A percentile compares a stretch with the other conserved stretches of the same genome.
Evolutionary conservation across 2,113 vertebrate genomes (phyloP).

Genomic region (Oreotrochilus melanogaster): DNA sequence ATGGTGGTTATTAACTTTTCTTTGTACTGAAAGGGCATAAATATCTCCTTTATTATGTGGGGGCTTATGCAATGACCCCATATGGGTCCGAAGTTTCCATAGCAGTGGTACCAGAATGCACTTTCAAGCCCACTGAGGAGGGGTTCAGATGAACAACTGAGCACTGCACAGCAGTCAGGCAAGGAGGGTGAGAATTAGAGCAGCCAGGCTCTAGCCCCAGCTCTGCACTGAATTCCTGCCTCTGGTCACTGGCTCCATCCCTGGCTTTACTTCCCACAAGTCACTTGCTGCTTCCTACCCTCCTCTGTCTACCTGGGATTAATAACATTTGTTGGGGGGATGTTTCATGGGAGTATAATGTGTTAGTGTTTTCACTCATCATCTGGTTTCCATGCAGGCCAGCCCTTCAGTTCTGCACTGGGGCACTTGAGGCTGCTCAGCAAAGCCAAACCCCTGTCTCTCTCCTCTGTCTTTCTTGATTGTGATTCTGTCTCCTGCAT

Average conservation of each 20-base stretch:
- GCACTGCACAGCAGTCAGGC: neutral
- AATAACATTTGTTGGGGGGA: neutral
- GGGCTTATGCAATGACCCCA: neutral
- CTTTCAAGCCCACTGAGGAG: neutral
- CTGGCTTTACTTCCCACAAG: neutral
- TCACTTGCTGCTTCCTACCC: neutral
- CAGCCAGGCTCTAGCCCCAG: neutral
- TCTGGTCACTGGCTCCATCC: neutral
- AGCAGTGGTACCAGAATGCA: neutral
- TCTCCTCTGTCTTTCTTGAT: neutral
- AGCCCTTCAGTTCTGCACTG: neutral
- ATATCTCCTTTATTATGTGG: slow-evolving; percentile 32
- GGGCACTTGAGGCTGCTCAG: neutral
- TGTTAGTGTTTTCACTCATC: neutral
- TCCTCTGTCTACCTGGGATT: neutral
- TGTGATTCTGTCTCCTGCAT: neutral
- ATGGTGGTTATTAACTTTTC: slow-evolving; percentile 47
- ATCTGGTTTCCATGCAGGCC: neutral
- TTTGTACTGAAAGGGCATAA: slow-evolving; percentile 44
- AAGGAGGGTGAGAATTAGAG: neutral
- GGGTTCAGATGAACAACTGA: neutral
- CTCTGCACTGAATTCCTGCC: neutral
- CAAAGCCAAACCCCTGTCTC: neutral
- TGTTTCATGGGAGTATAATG: neutral
- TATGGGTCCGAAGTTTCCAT: neutral